Conservation (phyloP, 2,797 vertebrate genomes). For the Pseudopleuronectes americanus region DNA sequence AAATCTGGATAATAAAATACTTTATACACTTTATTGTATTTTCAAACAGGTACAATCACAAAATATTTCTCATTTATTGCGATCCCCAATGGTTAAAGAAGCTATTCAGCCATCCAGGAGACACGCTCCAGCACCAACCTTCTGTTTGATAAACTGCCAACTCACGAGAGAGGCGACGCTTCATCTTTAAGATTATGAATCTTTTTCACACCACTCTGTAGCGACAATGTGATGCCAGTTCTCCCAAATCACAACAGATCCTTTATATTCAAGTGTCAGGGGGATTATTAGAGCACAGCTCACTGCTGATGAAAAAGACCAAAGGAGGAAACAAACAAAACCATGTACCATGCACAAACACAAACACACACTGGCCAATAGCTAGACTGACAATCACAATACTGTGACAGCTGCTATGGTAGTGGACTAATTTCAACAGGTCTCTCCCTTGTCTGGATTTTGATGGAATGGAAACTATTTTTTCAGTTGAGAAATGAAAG, state of each 20-base stretch:
- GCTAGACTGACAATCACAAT: constrained; percentile 34
- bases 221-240: constrained; percentile 8
- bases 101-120: background rate
- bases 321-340: constrained; percentile 23
- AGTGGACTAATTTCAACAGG: background rate
- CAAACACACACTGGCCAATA: constrained; percentile 16
- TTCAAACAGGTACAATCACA: background rate
- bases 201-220: constrained; percentile 17
- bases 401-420: constrained; percentile 23
- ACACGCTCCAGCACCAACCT: background rate
- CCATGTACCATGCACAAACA: background rate
- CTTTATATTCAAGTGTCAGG: constrained; percentile 6
- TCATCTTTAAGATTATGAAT: constrained; percentile 10
- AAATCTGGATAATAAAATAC: background rate
- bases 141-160: constrained; percentile 30
- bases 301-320: constrained; percentile 20
- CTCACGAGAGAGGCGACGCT: background rate
- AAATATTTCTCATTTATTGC: constrained; percentile 1
- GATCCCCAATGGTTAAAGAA: constrained; percentile 3
- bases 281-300: constrained; percentile 26
- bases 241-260: constrained; percentile 36
- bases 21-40: background rate
- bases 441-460: background rate
- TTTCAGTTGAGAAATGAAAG: background rate
- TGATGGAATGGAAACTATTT: constrained; percentile 1